Evolutionary conservation across 2,113 vertebrate genomes (phyloP).

Genomic region (Cinclus cinclus): DNA sequence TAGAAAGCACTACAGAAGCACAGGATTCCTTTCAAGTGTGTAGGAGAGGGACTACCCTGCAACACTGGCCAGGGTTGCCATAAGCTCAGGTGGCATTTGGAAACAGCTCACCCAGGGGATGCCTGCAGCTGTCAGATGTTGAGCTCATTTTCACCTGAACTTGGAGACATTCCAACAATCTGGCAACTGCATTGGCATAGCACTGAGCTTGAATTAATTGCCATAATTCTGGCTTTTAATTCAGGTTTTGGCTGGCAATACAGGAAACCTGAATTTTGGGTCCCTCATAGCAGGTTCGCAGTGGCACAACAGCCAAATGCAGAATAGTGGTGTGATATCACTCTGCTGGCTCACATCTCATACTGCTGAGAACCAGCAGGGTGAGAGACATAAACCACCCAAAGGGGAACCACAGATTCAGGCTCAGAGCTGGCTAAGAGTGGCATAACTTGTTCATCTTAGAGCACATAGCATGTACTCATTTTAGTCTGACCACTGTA

Average conservation of each 20-base stretch:
- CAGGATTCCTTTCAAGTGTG: neutral
- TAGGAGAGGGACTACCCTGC: neutral
- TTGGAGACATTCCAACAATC: neutral
- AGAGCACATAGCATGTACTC: neutral
- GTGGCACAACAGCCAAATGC: neutral
- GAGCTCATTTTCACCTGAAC: neutral
- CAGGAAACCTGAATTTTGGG: neutral
- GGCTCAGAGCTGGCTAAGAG: neutral
- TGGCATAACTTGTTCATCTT: neutral
- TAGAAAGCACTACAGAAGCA: neutral
- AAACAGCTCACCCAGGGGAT: neutral
- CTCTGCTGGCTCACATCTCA: neutral
- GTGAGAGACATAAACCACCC: neutral
- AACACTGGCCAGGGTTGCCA: neutral
- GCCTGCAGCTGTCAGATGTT: neutral
- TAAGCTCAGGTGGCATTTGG: neutral
- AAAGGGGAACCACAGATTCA: neutral
- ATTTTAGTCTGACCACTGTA: neutral
- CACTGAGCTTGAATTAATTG: neutral
- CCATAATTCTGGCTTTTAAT: neutral
- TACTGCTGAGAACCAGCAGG: neutral
- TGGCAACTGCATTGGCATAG: neutral
- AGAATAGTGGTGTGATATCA: neutral
- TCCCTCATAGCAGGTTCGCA: neutral
- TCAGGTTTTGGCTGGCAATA: neutral